Conservation (phyloP, 2,113 vertebrate species). For the Labeo rohita region DNA sequence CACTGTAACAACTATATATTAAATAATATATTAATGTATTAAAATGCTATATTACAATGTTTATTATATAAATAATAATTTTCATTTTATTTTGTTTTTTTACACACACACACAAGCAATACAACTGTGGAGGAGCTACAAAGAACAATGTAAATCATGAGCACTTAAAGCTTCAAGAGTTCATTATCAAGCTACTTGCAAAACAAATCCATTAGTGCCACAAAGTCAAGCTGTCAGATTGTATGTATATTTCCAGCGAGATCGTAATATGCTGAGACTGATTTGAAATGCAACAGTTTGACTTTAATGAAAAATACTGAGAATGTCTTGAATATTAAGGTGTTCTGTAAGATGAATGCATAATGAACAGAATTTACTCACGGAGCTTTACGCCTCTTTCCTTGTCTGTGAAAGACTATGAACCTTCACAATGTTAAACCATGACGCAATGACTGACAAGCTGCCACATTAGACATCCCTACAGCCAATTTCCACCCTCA, state of each 20-base stretch:
- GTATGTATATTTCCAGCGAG: conserved; percentile 9
- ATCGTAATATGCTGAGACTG: conserved; percentile 10
- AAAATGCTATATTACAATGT: too few relatives aligned
- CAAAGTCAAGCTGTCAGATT: conserved; percentile 31
- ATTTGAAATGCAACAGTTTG: conserved; percentile 29
- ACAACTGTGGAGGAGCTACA: background rate
- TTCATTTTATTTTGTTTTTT: too few relatives aligned
- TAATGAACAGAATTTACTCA: background rate
- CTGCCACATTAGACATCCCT: conserved; percentile 10
- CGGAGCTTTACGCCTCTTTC: background rate
- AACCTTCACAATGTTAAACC: background rate
- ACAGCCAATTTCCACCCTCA: background rate
- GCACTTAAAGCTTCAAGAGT: background rate
- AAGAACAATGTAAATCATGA: background rate
- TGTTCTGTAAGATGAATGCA: conserved; percentile 8
- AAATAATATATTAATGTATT: too few relatives aligned
- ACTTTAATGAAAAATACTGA: conserved; percentile 27
- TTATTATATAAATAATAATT: too few relatives aligned
- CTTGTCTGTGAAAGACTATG: background rate
- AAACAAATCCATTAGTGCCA: conserved; percentile 25
- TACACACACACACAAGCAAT: background rate
- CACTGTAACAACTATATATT: too few relatives aligned
- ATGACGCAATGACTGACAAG: conserved; percentile 19
- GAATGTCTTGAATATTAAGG: conserved; percentile 28
- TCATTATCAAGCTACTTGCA: conserved; percentile 5